Evolutionary conservation across 53 echinoderm and acorn worm species (phyloP).

Genomic region (Crossaster papposus): DNA sequence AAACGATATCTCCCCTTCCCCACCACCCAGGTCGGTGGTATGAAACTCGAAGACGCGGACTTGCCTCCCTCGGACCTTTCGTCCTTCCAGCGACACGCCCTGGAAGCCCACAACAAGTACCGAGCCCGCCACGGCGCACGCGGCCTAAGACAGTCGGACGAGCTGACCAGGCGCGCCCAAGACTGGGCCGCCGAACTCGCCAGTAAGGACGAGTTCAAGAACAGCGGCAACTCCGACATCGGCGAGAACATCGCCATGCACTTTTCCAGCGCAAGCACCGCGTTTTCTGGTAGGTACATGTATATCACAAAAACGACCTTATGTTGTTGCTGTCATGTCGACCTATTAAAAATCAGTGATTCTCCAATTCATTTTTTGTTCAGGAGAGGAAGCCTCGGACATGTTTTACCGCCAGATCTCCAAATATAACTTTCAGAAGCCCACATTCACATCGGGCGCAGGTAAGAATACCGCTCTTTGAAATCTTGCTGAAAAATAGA

Average conservation of each 20-base stretch:
- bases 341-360: no score
- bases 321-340: no score
- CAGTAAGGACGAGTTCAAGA: conserved; percentile 82
- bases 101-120: conserved; percentile 85
- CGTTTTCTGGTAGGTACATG: conserved; percentile 88
- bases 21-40: conserved; percentile 58
- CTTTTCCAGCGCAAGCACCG: conserved; percentile 82
- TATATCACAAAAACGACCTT: background rate
- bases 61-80: conserved; percentile 73
- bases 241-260: conserved; percentile 99
- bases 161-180: conserved; percentile 76
- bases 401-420: conserved; percentile 94
- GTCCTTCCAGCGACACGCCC: conserved; percentile 67
- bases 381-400: conserved; percentile 85
- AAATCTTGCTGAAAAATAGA: background rate
- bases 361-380: background rate
- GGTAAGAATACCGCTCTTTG: conserved; percentile 55
- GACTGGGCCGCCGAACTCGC: conserved; percentile 90
- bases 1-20: background rate
- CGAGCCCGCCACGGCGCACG: conserved; percentile 71
- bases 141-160: conserved; percentile 70
- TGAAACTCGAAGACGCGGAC: conserved; percentile 80
- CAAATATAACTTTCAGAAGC: conserved; percentile 89
- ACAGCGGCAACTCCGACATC: conserved; percentile 75
- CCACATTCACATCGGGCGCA: conserved; percentile 84